Evolutionary conservation across 2,113 vertebrate genomes (phyloP), one percentile per base, ranked within the genome.

Genomic region (Climacteris rufus): DNA sequence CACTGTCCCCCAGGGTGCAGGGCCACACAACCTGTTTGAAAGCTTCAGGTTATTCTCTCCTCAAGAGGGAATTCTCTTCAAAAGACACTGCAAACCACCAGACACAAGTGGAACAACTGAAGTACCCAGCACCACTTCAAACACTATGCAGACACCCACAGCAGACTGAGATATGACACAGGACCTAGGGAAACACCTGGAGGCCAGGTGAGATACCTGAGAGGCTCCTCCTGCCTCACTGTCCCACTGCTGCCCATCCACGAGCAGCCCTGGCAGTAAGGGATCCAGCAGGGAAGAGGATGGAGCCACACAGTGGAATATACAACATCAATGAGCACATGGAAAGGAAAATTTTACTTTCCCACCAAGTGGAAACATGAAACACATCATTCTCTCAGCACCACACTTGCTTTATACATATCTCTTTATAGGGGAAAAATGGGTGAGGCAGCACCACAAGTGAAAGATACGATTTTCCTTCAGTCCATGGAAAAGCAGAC

Each of bases 271-370:
- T 11, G 57, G 65, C 54, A 54, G 35, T 2, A 24, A 44, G 17
- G 16, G 47, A 66, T 18, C 35, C 37, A 71, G 61, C 3, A 7
- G 31, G 37, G 33, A 59, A 68, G 33, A 80, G 40, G 61, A 39
- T 0, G 1, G 31, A 90, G 66, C 30, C 76, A 50, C 22, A 20
- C 37, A 63, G 31, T 1, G 1, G 64, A 77, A 64, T 19, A 35
- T 1, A 42, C 3, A 3, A 25, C 0, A 0, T n/a, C 81, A 69
- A 2, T 1, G 1, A 56, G 49, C 40, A 65, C 37, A 6, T 2
- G 33, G 61, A 85, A 72, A 65, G 72, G 83, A 91, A 93, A 87
- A 84, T n/a, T 35, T 21, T 84, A 45, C 40, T 76, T 72, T 72
- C 61, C 61, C 71, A 85, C 9, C 53, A 71, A 49, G 0, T 4